Conservation (phyloP, 2,888 invertebrate species). For the Leucophenga montana region DNA sequence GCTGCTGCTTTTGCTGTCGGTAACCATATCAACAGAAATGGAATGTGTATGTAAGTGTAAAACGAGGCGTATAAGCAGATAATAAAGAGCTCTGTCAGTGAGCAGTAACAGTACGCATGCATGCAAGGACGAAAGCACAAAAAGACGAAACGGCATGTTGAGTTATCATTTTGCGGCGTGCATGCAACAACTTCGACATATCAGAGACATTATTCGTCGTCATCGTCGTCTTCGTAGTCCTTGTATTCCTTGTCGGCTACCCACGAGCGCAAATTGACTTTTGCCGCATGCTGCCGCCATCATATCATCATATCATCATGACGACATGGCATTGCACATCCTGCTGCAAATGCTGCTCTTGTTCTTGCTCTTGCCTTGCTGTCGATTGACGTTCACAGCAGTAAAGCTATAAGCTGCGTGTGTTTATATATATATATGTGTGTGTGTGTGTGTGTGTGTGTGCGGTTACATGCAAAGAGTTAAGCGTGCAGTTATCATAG, state of each 20-base stretch:
- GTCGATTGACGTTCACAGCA: too few relatives aligned
- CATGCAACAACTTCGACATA: conserved; percentile 29
- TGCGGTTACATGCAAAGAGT: neutral
- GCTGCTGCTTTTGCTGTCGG: neutral
- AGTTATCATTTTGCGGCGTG: conserved; percentile 54
- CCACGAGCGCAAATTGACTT: conserved; percentile 59
- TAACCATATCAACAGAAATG: neutral
- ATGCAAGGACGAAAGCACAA: conserved; percentile 40
- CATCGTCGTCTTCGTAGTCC: too few relatives aligned
- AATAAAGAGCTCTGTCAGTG: conserved; percentile 4
- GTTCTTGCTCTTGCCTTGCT: neutral
- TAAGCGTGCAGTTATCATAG: conserved; percentile 5
- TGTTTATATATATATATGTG: neutral
- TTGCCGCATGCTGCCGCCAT: conserved; percentile 46
- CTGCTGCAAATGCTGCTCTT: neutral
- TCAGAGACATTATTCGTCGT: conserved; percentile 19
- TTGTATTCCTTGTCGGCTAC: too few relatives aligned
- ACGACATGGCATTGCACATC: conserved; percentile 38
- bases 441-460: too few relatives aligned
- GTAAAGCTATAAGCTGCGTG: neutral
- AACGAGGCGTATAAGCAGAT: conserved; percentile 13
- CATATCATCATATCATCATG: conserved; percentile 21
- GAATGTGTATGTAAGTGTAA: neutral
- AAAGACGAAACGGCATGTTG: conserved; percentile 24
- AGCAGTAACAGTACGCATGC: conserved; percentile 24